These are phyloP conservation scores for Linnaemya vulpina DNA, from an alignment of 2,888 invertebrate species.

Conservation along the genomic window DNA sequence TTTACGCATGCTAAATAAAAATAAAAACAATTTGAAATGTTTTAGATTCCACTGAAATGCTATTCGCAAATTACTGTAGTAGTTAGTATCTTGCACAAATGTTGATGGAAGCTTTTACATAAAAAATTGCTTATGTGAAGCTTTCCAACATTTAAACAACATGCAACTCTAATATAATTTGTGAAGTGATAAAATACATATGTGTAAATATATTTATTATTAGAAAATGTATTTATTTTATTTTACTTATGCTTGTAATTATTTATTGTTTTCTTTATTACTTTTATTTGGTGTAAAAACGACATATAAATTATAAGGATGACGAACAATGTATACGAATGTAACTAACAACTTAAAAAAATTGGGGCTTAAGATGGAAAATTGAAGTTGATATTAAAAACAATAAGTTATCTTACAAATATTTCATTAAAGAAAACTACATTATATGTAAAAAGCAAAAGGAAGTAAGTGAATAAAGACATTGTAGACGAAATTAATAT, in stretches of 20 bases:
- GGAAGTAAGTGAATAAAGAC: constrained; percentile 30
- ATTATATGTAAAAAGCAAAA: constrained; percentile 54
- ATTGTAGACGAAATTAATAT: constrained; percentile 39
- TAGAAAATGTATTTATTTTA: constrained; percentile 15
- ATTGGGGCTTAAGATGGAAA: constrained; percentile 50
- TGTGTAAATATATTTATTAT: constrained; percentile 6
- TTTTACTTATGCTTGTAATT: constrained; percentile 26
- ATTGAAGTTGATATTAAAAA: constrained; percentile 50
- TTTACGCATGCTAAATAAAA: constrained; percentile 18
- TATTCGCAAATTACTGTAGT: too few relatives aligned
- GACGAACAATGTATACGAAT: constrained; percentile 45
- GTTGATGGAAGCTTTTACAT: too few relatives aligned
- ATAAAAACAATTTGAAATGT: constrained; percentile 25
- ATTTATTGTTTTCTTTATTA: constrained; percentile 30
- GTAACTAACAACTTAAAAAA: constrained; percentile 60
- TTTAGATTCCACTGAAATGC: constrained; percentile 20
- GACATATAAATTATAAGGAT: constrained; percentile 23
- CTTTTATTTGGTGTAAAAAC: constrained; percentile 68
- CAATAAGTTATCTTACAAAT: constrained; percentile 70
- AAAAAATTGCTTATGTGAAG: too few relatives aligned
- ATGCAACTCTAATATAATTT: too few relatives aligned
- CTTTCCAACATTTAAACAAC: too few relatives aligned
- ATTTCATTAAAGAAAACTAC: constrained; percentile 56
- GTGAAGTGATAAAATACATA: too few relatives aligned
- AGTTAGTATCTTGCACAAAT: too few relatives aligned